Conservation (phyloP, 2,113 vertebrate species). For the Rhinolophus ferrumequinum region DNA sequence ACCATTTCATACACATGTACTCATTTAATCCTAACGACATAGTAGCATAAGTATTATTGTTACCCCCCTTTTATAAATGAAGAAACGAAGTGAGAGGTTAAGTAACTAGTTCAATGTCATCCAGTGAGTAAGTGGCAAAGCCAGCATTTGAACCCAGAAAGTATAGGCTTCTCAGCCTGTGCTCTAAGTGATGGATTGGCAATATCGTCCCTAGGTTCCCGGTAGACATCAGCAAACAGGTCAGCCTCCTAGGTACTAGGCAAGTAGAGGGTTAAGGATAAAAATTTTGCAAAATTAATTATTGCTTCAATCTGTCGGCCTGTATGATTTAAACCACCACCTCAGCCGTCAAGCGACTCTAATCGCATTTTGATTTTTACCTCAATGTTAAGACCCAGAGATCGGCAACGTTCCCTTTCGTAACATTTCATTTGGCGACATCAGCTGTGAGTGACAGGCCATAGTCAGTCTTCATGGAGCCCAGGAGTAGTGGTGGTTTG, state of each 20-base stretch:
- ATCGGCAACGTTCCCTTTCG: not conserved
- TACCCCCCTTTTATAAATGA: not conserved
- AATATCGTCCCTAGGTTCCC: not conserved
- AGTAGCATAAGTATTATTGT: not conserved
- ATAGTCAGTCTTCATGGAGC: not conserved
- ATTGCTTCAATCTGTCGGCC: not conserved
- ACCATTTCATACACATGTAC: not conserved
- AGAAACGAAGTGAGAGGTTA: not conserved
- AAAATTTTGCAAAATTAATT: not conserved
- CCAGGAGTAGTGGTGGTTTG: not conserved
- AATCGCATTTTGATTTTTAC: conserved; percentile 19
- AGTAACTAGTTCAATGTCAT: not conserved
- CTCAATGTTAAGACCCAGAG: not conserved
- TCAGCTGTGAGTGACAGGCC: not conserved
- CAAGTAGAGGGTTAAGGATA: not conserved
- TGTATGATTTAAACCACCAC: not conserved
- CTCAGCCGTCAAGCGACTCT: not conserved
- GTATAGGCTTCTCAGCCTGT: not conserved
- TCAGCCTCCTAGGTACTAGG: not conserved
- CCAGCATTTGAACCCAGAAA: not conserved
- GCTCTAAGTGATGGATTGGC: not conserved
- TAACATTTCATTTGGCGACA: not conserved
- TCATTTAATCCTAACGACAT: conserved; percentile 2
- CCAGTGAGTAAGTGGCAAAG: not conserved
- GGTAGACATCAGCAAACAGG: not conserved